phyloP scores from a whole-genome alignment of 2,888 invertebrate genomes.

The Lithophane leautieri region DNA sequence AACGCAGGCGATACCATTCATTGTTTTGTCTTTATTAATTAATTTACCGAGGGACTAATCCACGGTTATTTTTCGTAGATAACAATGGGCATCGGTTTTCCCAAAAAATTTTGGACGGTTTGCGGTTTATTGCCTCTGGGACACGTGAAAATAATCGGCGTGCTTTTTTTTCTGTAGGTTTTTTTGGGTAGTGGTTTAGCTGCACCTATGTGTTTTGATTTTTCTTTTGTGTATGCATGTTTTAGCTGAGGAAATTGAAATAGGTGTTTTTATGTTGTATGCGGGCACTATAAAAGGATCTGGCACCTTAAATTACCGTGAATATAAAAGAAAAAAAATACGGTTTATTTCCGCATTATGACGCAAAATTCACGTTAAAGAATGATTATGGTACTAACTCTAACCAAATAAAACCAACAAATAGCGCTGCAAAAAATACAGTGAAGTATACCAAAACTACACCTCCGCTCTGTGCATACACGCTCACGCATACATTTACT shows the following conservation, averaged over 20 bases:
- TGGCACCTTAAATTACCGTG: neutral
- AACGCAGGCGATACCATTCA: slow-evolving; percentile 68
- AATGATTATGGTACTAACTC: neutral
- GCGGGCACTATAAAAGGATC: neutral
- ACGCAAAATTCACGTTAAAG: neutral
- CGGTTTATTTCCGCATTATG: too few species aligned
- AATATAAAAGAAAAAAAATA: too few species aligned
- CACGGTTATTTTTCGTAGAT: slow-evolving; percentile 68
- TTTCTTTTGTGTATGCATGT: neutral
- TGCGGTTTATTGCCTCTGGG: slow-evolving; percentile 62
- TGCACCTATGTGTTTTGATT: slow-evolving; percentile 9
- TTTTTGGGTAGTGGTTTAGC: slow-evolving; percentile 27
- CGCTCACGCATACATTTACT: too few species aligned
- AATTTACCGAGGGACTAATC: slow-evolving; percentile 74
- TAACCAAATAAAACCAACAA: too few species aligned
- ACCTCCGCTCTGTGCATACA: too few species aligned
- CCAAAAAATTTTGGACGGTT: slow-evolving; percentile 53
- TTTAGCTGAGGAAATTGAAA: neutral
- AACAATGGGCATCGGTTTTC: slow-evolving; percentile 65
- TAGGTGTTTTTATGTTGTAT: neutral
- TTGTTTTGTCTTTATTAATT: slow-evolving; percentile 76
- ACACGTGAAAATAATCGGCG: slow-evolving; percentile 41
- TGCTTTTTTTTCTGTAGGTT: slow-evolving; percentile 22
- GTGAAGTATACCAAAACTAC: too few species aligned
- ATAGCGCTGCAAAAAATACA: too few species aligned